Evolutionary conservation across 2,888 invertebrate genomes (phyloP).

Genomic region (Glomeris marginata): DNA sequence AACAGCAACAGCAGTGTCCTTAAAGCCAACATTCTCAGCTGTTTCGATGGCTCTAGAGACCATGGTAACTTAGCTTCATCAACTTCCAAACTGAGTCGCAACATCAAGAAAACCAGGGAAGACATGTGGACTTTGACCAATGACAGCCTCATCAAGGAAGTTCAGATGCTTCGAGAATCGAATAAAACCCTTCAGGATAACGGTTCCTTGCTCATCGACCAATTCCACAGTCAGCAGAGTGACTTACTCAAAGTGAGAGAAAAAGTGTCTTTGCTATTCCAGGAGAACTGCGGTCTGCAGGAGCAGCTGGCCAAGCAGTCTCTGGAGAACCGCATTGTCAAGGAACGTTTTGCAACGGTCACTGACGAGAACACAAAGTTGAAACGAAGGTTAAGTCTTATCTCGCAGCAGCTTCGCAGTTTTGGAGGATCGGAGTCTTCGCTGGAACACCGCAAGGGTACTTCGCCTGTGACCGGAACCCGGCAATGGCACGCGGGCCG

Average conservation of each 20-base stretch:
- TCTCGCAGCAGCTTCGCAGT: constrained; percentile 8
- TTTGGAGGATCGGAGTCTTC: background rate
- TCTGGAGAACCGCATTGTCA: constrained; percentile 4
- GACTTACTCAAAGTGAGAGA: constrained; percentile 6
- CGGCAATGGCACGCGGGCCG: background rate
- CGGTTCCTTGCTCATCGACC: background rate
- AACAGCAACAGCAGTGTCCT: too few species aligned
- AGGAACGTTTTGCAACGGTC: background rate
- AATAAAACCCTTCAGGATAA: constrained; percentile 1
- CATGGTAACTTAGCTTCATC: too few species aligned
- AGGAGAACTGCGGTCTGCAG: constrained; percentile 9
- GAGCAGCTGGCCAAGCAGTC: constrained; percentile 9
- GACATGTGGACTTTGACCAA: too few species aligned
- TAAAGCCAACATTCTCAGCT: too few species aligned
- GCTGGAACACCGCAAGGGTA: too few species aligned
- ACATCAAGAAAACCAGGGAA: too few species aligned
- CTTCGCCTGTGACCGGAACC: too few species aligned
- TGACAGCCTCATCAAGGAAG: background rate
- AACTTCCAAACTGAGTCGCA: too few species aligned
- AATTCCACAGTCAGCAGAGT: background rate
- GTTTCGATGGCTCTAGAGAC: too few species aligned
- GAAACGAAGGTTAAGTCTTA: constrained; percentile 2
- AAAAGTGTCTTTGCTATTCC: constrained; percentile 8
- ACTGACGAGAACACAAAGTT: constrained; percentile 4
- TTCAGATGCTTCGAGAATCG: constrained; percentile 1